phyloP scores from a whole-genome alignment of 64 coral and sea anemone species.

The Hydrozoanthus tunicans region DNA sequence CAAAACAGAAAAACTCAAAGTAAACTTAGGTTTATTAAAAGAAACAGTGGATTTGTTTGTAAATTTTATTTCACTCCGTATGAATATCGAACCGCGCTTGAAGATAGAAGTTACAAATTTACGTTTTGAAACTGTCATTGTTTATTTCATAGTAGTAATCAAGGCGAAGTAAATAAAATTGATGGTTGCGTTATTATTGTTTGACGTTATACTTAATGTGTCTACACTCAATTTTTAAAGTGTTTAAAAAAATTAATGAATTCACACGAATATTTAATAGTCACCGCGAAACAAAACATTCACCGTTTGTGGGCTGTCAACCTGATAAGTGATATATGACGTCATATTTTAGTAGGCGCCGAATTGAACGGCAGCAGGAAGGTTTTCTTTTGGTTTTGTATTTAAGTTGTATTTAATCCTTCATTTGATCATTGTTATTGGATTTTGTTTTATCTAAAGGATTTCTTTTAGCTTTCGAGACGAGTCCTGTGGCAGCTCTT shows the following conservation, averaged over 20 bases:
- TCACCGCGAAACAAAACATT: constrained; percentile 1
- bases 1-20: too few relatives aligned
- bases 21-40: too few relatives aligned
- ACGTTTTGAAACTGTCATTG: too few relatives aligned
- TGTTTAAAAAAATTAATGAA: not conserved
- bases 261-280: not conserved
- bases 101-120: too few relatives aligned
- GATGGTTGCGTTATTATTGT: not conserved
- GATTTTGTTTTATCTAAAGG: not conserved
- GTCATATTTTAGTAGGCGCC: constrained; percentile 16
- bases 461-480: not conserved
- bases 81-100: too few relatives aligned
- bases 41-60: too few relatives aligned
- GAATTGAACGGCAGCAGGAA: not conserved
- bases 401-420: not conserved
- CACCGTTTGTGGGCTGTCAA: not conserved
- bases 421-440: not conserved
- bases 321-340: not conserved
- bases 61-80: too few relatives aligned
- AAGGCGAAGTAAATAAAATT: too few relatives aligned
- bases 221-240: not conserved
- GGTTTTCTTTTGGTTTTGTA: not conserved
- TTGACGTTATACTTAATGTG: not conserved
- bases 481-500: not conserved
- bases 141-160: too few relatives aligned